Percentiles rank a stretch among this genome's conserved stretches.
Evolutionary conservation across 53 echinoderm and acorn worm genomes (phyloP).

Genomic region (Mesocentrotus franciscanus): DNA sequence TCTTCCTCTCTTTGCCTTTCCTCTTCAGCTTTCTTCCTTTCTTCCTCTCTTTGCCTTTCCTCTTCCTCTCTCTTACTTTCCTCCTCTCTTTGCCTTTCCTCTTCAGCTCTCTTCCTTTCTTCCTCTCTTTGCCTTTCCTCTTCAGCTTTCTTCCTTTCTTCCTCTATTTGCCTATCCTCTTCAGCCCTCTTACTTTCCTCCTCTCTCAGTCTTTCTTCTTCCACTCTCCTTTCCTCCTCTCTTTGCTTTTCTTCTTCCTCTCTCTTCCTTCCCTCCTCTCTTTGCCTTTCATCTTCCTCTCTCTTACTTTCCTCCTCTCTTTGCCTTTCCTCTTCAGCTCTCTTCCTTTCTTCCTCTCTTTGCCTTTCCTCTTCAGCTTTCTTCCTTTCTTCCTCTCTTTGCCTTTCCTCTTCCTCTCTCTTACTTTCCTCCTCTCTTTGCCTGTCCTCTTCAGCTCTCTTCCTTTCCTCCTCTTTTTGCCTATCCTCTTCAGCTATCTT

Average conservation of each 20-base stretch:
- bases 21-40: not conserved
- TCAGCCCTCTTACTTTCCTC: not conserved
- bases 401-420: not conserved
- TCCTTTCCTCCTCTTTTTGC: too few species aligned
- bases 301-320: not conserved
- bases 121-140: not conserved
- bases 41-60: not conserved
- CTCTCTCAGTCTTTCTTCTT: not conserved
- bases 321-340: not conserved
- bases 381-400: not conserved
- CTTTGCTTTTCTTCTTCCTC: constrained; percentile 14
- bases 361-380: not conserved
- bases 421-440: not conserved
- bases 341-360: not conserved
- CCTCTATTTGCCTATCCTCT: not conserved
- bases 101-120: not conserved
- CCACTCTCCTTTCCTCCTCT: not conserved
- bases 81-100: not conserved
- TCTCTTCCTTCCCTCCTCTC: not conserved
- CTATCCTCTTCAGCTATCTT: not conserved
- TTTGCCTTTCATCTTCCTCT: not conserved
- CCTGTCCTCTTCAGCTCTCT: not conserved
- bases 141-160: not conserved
- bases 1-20: not conserved
- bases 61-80: not conserved